Conservation (phyloP, 2,888 invertebrate species). For the Tipula unca region DNA sequence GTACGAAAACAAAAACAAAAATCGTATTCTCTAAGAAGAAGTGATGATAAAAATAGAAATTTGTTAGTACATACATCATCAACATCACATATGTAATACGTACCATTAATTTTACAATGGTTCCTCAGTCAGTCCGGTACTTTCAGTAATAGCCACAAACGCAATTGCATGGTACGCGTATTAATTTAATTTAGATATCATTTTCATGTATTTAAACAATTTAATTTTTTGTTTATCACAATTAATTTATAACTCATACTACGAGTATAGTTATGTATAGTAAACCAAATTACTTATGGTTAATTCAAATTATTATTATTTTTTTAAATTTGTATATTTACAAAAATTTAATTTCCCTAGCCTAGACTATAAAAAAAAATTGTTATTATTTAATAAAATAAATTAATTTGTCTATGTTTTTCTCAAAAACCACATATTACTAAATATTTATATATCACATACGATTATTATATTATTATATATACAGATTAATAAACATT, state of each 20-base stretch:
- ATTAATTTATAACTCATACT: background rate
- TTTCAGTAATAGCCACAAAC: background rate
- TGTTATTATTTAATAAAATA: background rate
- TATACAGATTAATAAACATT: background rate
- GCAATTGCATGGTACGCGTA: background rate
- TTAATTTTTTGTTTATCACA: conserved; percentile 4
- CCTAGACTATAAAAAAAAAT: background rate
- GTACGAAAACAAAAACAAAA: background rate
- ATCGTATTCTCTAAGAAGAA: background rate
- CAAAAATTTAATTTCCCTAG: background rate
- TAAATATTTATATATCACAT: conserved; percentile 8
- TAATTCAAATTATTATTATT: conserved; percentile 14
- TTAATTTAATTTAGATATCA: conserved; percentile 2
- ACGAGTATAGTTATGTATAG: background rate
- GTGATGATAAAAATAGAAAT: background rate
- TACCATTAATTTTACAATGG: too few species aligned
- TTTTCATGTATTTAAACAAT: background rate
- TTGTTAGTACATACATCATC: background rate
- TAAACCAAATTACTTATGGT: conserved; percentile 8
- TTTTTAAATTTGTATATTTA: background rate
- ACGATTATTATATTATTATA: background rate
- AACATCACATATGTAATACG: background rate
- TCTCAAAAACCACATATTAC: background rate
- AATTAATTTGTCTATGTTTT: conserved; percentile 8
- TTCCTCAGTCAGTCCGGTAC: background rate